Evolutionary conservation across 2,113 vertebrate genomes (phyloP), one percentile per base, ranked within the genome.

Genomic region (Astatoreochromis straeleni): DNA sequence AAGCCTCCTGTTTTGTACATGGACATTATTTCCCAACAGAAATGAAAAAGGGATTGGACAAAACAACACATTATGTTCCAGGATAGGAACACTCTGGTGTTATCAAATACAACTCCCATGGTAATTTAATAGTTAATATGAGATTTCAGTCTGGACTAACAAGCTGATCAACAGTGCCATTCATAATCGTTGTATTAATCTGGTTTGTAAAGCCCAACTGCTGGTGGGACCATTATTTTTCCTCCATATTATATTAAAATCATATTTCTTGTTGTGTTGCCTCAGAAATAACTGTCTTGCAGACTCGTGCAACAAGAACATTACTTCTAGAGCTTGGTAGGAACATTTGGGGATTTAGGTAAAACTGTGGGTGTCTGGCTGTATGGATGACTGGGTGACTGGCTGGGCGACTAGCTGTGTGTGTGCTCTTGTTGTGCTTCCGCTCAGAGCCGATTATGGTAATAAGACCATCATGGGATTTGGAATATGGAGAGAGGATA

Each of bases 371-470:
- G 19, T 54, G n/a, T 35, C 24, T 70, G 65, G 40, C 38, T 38
- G 21, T 7, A 7, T 3, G 11, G 33, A 6, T 26, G 24, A 31
- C 49, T 78, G 60, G 40, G 19, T 33, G 65, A 17, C 38, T 47
- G 63, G 35, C 57, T 79, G 31, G 33, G 35, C 3, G 65, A 17
- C 35, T 60, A 16, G 38, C 42, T 88, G 55, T 58, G 54, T 29
- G 68, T 45, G 81, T 26, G 80, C 60, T 83, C 82, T 33, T 65
- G 89, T 84, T 88, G 79, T 90, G 85, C 83, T 91, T 73, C 45
- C 10, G 10, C 54, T 91, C 87, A 53, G 82, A 89, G 90, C 78
- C 14, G 87, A 93, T 90, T 87, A 90, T 88, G 86, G 42, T 88
- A 90, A 90, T 88, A 85, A 80, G 42, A 55, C 82, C 84, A 90